Evolutionary conservation across 2,113 vertebrate species (phyloP), one percentile per base, ranked within the genome.

Genomic region (Catharus fuscescens): DNA sequence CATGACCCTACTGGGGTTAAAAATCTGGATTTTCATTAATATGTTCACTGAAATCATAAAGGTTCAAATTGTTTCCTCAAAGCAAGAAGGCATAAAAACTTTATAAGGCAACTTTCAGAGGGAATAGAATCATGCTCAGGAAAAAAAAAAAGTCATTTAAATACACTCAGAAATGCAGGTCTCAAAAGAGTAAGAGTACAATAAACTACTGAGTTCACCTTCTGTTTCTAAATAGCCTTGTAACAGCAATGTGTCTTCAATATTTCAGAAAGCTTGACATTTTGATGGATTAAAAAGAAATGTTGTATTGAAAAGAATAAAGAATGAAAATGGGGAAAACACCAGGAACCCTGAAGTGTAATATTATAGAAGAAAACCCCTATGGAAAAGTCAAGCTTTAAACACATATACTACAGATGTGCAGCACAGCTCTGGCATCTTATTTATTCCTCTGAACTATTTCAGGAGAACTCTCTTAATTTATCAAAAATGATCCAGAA

Each of bases 231-330:
- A 94, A 96, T 59, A 95, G 62, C 50, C 76, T 78, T 57, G 62
- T 71, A 93, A 90, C 52, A 85, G 59, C 60, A 96, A 86, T 40
- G 23, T 13, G 25, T 57, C 72, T 73, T 95, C 69, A 70, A 17
- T 70, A 86, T 72, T 94, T 93, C 70, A 82, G 77, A 36, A 92
- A 84, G 84, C 29, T 14, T 57, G 72, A 71, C 66, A 85, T 59
- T 96, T 89, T 97, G 95, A 96, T 70, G 57, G 67, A 97, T 94
- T 86, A 76, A 81, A 94, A 69, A 95, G 53, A 88, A 81, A 79
- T 61, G 32, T 5, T 91, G 48, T 20, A 65, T 44, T 86, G 53
- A 85, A 95, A 71, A 71, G 76, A 81, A 81, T 59, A 67, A 92
- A 79, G 32, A 74, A 66, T 28, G 52, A 5, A 80, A 87, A 62